Percentiles rank a stretch among this genome's conserved stretches.
These are phyloP conservation scores for Nemotelus pantherinus DNA, from an alignment of 2,888 invertebrate genomes.

Conservation along the genomic window DNA sequence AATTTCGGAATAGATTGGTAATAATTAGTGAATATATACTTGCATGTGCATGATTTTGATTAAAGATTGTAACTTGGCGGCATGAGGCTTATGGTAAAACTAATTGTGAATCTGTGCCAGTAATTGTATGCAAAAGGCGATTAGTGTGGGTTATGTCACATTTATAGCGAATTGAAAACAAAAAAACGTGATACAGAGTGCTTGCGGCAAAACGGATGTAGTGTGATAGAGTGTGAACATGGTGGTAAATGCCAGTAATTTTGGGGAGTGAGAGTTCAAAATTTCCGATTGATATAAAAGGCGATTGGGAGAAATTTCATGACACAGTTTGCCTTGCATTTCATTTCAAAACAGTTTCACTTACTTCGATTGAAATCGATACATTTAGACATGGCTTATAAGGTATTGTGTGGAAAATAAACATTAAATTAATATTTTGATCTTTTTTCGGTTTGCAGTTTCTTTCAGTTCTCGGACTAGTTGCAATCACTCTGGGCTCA, in stretches of 20 bases:
- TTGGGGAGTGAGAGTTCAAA: slow-evolving; percentile 8
- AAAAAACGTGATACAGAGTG: not conserved
- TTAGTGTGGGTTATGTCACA: slow-evolving; percentile 38
- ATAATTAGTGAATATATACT: slow-evolving; percentile 1
- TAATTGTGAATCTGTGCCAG: not conserved
- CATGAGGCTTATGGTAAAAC: not conserved
- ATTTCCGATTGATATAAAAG: slow-evolving; percentile 27
- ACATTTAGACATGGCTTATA: slow-evolving; percentile 35
- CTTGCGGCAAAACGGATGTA: slow-evolving; percentile 16
- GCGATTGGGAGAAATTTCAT: slow-evolving; percentile 1
- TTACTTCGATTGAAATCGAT: not conserved
- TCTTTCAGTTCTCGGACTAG: slow-evolving; percentile 5
- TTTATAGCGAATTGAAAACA: not conserved
- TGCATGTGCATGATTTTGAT: not conserved
- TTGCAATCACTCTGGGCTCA: not conserved
- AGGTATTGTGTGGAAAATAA: slow-evolving; percentile 12
- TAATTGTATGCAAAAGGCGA: slow-evolving; percentile 37
- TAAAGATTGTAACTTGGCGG: not conserved
- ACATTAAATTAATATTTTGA: too few species aligned
- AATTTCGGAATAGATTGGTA: not conserved
- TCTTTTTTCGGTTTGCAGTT: not conserved
- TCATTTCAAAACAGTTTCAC: slow-evolving; percentile 6
- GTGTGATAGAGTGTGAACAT: not conserved
- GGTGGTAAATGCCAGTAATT: not conserved
- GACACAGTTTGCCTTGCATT: slow-evolving; percentile 23